A percentile compares a stretch with the other conserved stretches of the same genome.
Conservation (phyloP, 2,797 vertebrate species). For the Aldrovandia affinis region DNA sequence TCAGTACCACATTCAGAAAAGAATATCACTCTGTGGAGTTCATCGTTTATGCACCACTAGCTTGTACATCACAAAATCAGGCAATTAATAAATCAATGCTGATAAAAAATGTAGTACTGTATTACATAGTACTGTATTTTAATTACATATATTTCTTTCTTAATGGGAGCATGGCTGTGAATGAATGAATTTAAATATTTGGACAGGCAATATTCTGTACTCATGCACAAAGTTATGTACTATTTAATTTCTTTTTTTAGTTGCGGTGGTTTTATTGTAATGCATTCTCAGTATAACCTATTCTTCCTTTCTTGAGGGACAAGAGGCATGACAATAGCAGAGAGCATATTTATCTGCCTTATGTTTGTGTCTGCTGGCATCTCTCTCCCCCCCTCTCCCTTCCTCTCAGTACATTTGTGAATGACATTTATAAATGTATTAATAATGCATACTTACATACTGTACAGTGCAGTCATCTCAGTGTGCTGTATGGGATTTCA, state of each 20-base stretch:
- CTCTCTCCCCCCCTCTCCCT: neutral
- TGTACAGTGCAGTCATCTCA: neutral
- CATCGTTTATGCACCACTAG: neutral
- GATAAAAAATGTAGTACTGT: slow-evolving; percentile 37
- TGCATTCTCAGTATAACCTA: slow-evolving; percentile 53
- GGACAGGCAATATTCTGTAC: slow-evolving; percentile 43
- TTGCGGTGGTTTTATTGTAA: slow-evolving; percentile 52
- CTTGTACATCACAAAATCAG: neutral
- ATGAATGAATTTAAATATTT: neutral
- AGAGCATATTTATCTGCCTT: slow-evolving; percentile 6
- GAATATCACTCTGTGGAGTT: neutral
- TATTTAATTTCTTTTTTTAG: slow-evolving; percentile 52
- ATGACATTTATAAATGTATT: neutral
- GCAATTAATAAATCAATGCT: slow-evolving; percentile 28
- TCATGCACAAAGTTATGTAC: slow-evolving; percentile 45
- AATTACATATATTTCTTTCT: slow-evolving; percentile 39
- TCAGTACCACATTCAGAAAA: neutral
- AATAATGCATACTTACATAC: neutral
- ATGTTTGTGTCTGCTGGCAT: slow-evolving; percentile 31
- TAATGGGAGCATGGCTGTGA: slow-evolving; percentile 19
- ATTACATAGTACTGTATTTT: slow-evolving; percentile 28
- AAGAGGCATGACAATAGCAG: slow-evolving; percentile 36
- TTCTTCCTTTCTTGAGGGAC: slow-evolving; percentile 40
- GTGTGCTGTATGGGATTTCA: neutral
- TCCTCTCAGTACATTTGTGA: neutral